Evolutionary conservation across 2,797 vertebrate genomes (phyloP), one percentile per base, ranked within the genome.

Genomic region (Simalia tracyae): DNA sequence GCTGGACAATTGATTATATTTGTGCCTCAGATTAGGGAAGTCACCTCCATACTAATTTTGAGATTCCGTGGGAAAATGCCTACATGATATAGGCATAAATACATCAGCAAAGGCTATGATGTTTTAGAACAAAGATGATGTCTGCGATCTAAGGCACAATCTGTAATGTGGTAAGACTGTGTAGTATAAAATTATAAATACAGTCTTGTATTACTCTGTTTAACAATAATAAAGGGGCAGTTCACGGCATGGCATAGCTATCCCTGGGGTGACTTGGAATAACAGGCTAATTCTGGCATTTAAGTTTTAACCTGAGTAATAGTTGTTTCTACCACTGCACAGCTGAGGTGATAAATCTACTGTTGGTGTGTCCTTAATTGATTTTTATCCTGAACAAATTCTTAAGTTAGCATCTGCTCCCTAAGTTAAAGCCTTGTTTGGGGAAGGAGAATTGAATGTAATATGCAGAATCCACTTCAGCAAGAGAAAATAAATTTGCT

Each of bases 381-480:
- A 91, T 90, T 92, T 93, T 92, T 89, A 94, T 15, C 5, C 24
- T 92, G 92, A 93, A 11, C 4, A 92, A 68, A 93, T 95, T 92
- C n/a, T 89, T 92, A 92, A 66, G 22, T 90, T 93, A 96, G 54
- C 22, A 26, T 26, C 72, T 89, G 89, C n/a, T n/a, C 84, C 0
- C 0, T 46, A 89, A 86, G 11, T 28, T 88, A 1, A 86, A 95
- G 24, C 8, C 90, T 26, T 92, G 57, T 87, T 92, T 89, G 72
- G 92, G 72, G 19, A 60, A 26, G 61, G 63, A 63, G 28, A 42
- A 81, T 36, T 84, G 10, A 92, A 19, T 3, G 91, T 87, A 31
- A 93, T 93, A 87, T 89, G 86, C 31, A 3, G 50, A 89, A n/a
- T 6, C 57, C 3, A 92, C 86, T 94, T 92, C 91, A 91, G 0